A percentile compares a stretch with the other conserved stretches of the same genome.
These are phyloP conservation scores for Aporophyla lueneburgensis DNA, from an alignment of 2,888 invertebrate genomes.

Conservation along the genomic window DNA sequence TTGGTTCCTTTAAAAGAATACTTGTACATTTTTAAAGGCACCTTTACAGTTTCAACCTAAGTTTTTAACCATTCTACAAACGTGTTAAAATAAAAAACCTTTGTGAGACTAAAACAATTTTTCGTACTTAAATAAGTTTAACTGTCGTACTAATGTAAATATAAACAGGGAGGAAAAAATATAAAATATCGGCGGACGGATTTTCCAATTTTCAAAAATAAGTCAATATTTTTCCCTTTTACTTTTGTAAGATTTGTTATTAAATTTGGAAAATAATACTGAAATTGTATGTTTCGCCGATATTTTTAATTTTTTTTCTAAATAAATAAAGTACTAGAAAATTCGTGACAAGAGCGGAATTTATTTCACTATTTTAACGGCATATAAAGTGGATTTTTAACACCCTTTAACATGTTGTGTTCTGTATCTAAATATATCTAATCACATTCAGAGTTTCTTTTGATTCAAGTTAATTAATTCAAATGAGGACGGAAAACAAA, in stretches of 20 bases:
- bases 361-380: conserved; percentile 36
- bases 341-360: conserved; percentile 49
- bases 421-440: not conserved
- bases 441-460: not conserved
- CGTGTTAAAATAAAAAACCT: conserved; percentile 43
- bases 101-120: conserved; percentile 63
- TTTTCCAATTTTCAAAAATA: conserved; percentile 22
- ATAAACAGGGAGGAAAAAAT: conserved; percentile 59
- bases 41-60: conserved; percentile 33
- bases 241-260: conserved; percentile 25
- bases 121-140: conserved; percentile 69
- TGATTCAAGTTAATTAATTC: conserved; percentile 5
- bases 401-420: not conserved
- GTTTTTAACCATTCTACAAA: conserved; percentile 50
- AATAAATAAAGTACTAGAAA: conserved; percentile 56
- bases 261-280: conserved; percentile 25
- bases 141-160: conserved; percentile 79
- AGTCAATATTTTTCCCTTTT: not conserved
- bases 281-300: conserved; percentile 26
- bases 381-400: too few relatives aligned
- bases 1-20: conserved; percentile 12
- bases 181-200: conserved; percentile 50
- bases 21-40: conserved; percentile 13
- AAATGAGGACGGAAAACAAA: not conserved
- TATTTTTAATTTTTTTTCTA: conserved; percentile 53